Evolutionary conservation across 2,888 invertebrate species (phyloP), one percentile per base, ranked within the genome.

Genomic region (Ophonus ardosiacus): DNA sequence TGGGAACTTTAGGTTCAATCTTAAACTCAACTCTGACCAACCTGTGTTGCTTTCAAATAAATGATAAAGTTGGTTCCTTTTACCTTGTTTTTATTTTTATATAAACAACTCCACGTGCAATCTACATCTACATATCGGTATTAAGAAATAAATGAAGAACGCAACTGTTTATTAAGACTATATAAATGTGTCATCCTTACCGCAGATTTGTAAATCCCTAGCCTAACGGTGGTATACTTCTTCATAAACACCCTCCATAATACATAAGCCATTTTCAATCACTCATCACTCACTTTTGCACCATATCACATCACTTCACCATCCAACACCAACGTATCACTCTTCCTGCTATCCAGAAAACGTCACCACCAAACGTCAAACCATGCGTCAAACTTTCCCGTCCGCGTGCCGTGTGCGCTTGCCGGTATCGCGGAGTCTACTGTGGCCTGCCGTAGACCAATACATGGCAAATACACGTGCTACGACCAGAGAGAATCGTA

Each of bases 241-340:
- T 93, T 93, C 92, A 93, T 93, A 86, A 93, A 91, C 87, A 93
- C 93, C 88, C 93, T 92, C 93, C 93, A 93, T 86, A 93, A 91
- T 86, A 93, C 93, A 90, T 93, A 93, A 87, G 93, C 93, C 93
- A 93, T 93, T 86, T 86, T 88, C 31, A 65, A 13, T 8, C 31
- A 31, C 31, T 56, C 59, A 15, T 78, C 40, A 74, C 31, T 43
- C 40, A 74, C 40, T 74, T 74, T 43, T 31, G 31, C 24, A 38
- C 68, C 13, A 21, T 10, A 63, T 21, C 21, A 63, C 15, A 68
- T 38, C 68, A 68, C 63, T 10, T 0, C 63, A 40, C 31, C n/a
- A 68, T 15, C 24, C 31, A 68, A 31, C 31, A 68, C 31, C 31
- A 31, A 31, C 31, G 3, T 31, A 31, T 31, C n/a, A 68, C 31